Evolutionary conservation across 1,140 invertebrate species (phyloP), one percentile per base, ranked within the genome.

Genomic region (Eriocheir sinensis): DNA sequence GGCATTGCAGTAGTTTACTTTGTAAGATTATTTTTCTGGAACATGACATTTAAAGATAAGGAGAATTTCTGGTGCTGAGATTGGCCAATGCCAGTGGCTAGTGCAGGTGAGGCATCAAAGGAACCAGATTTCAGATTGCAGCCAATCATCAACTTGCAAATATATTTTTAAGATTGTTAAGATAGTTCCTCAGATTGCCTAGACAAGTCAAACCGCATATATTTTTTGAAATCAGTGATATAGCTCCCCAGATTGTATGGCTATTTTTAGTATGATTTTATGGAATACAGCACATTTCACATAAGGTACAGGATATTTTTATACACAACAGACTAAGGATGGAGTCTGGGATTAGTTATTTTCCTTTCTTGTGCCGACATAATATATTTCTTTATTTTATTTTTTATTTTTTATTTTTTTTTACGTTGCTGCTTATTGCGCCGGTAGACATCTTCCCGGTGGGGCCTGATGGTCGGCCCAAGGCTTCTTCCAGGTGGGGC

Each of bases 261-360:
- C 85, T 88, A 41, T 41, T 88, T 88, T 88, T 41, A 88, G 41
- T 21, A 38, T 88, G 34, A 41, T 88, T 88, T 88, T 40, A 88
- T 88, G n/a, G 27, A 8, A 88, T 48, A 36, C 41, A 8, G 9
- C 44, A 41, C 36, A 72, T 72, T 72, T 72, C 27, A 21, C 21
- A 72, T 21, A 72, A 6, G 8, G 53, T 88, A 30, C 36, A 40
- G 38, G 44, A 88, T 88, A 30, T 38, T 38, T 88, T 88, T 88
- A 41, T 40, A 30, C 27, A 88, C 8, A 41, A 32, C 36, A 30
- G n/a, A 38, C 17, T 15, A n/a, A 8, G n/a, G 44, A 38, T 27
- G 4, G 15, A 0, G 6, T 41, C n/a, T 9, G 38, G 44, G 85
- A 27, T 38, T 38, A 38, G 6, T 88, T n/a, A 40, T n/a, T 27